Evolutionary conservation across 2,888 invertebrate species (phyloP), one percentile per base, ranked within the genome.

Genomic region (Diarsia brunnea): DNA sequence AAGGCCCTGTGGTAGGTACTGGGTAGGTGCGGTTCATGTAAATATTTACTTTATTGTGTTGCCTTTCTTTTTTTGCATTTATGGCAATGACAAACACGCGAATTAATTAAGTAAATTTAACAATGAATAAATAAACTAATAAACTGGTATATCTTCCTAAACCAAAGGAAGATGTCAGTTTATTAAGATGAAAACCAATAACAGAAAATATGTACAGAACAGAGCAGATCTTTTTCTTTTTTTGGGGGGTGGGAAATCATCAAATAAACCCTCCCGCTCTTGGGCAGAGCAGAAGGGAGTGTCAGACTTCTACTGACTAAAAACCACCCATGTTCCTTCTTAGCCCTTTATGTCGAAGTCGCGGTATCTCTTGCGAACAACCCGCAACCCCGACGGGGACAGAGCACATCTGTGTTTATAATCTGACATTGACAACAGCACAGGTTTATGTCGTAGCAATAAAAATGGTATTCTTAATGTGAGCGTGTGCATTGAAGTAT

Each of bases 21-120:
- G 21, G 21, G 24, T 63, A 76, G 49, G 21, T 68, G 51, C 43
- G 53, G 24, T 65, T 49, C 65, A 78, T 45, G 14, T 68, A 63
- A 73, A 63, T 79, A 78, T 68, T 78, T 55, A 73, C 21, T 67
- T 77, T 47, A 21, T 4, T 4, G 19, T 16, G 10, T 61, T 67
- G 43, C 74, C 49, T 79, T 78, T 78, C 78, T 66, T 78, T 66
- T 76, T 73, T 43, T 47, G 70, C 16, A 47, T 49, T 45, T n/a
- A 43, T 69, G 61, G 14, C 75, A 75, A 61, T 76, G 31, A 69
- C 24, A 4, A 21, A 73, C n/a, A 43, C n/a, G 51, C 24, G 43
- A 75, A 47, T 58, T 49, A 27, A 65, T 73, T 21, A 53, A 4
- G 24, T 19, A 45, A 31, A 69, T 47, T 60, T 53, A 21, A 19